These are phyloP conservation scores for Syngnathus scovelli DNA, from an alignment of 2,113 vertebrate genomes.

Conservation along the genomic window DNA sequence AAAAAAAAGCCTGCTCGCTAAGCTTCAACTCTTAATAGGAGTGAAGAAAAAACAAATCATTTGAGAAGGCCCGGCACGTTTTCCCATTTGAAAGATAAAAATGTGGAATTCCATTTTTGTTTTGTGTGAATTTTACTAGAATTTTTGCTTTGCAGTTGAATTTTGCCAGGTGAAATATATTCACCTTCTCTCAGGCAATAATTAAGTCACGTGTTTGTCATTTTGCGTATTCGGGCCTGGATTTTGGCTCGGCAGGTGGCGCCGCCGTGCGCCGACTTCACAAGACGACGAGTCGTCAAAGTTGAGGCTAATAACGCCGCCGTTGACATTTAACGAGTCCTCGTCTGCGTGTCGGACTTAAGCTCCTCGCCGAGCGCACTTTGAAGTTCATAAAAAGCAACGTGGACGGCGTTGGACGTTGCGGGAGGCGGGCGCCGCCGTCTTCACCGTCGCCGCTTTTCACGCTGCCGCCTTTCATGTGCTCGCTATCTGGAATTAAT, in stretches of 20 bases:
- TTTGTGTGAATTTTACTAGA: background rate
- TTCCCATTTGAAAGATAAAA: background rate
- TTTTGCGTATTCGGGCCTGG: too few species aligned
- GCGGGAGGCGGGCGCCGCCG: slow-evolving; percentile 56
- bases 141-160: background rate
- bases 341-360: slow-evolving; percentile 50
- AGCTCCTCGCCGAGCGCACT: slow-evolving; percentile 53
- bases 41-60: too few species aligned
- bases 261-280: background rate
- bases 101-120: background rate
- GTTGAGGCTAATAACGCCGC: slow-evolving; percentile 36
- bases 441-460: slow-evolving; percentile 57
- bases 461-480: slow-evolving; percentile 67
- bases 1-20: too few species aligned
- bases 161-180: too few species aligned
- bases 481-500: slow-evolving; percentile 67
- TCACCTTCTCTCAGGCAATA: too few species aligned
- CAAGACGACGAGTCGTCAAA: background rate
- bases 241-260: background rate
- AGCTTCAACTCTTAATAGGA: too few species aligned
- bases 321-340: slow-evolving; percentile 57
- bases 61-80: background rate
- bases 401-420: slow-evolving; percentile 64
- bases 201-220: too few species aligned
- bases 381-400: slow-evolving; percentile 70